phyloP scores from a whole-genome alignment of 2,113 vertebrate species.

The Oreochromis aureus region DNA sequence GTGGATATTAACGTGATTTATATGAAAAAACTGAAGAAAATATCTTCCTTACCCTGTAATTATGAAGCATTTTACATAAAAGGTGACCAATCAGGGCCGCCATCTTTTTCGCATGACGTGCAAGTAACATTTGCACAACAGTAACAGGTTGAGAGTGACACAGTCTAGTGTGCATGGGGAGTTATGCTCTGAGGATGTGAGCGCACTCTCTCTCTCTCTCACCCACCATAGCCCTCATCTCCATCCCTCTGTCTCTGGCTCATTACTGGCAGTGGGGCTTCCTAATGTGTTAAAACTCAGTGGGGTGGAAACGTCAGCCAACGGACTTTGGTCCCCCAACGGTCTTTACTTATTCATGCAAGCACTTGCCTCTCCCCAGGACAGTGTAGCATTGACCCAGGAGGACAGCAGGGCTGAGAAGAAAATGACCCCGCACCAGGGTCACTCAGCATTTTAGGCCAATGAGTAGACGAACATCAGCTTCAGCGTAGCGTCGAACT shows the following conservation, averaged over 20 bases:
- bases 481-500: neutral
- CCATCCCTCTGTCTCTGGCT: conserved; percentile 46
- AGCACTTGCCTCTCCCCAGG: conserved; percentile 57
- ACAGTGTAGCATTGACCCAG: conserved; percentile 53
- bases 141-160: conserved; percentile 44
- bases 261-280: conserved; percentile 62
- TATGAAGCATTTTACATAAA: neutral
- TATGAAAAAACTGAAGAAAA: neutral
- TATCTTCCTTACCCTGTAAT: neutral
- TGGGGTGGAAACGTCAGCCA: conserved; percentile 67
- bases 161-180: conserved; percentile 6
- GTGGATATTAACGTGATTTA: neutral
- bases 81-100: neutral
- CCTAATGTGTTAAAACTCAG: conserved; percentile 72
- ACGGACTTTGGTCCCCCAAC: conserved; percentile 62
- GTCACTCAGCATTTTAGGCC: conserved; percentile 44
- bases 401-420: conserved; percentile 41
- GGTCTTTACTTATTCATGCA: conserved; percentile 73
- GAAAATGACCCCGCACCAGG: conserved; percentile 39
- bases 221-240: neutral
- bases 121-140: conserved; percentile 36
- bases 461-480: conserved; percentile 19
- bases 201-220: conserved; percentile 1
- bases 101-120: neutral
- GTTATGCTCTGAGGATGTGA: conserved; percentile 24